Conservation (phyloP, 2,113 vertebrate genomes). For the Phalacrocorax aristotelis region DNA sequence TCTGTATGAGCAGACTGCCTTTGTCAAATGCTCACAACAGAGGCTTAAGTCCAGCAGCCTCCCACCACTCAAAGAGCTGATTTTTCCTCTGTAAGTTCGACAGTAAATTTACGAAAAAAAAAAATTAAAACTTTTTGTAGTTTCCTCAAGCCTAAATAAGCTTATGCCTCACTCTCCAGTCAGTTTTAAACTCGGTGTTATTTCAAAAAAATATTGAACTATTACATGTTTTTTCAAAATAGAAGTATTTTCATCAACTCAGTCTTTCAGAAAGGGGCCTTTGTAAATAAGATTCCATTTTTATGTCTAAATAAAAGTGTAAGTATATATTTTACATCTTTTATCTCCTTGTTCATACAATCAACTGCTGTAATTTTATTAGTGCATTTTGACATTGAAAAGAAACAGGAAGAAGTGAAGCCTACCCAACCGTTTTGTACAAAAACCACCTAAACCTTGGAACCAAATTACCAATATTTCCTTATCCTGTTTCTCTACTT, state of each 20-base stretch:
- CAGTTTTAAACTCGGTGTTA: background rate
- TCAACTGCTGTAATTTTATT: background rate
- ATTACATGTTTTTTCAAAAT: background rate
- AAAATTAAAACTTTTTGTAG: background rate
- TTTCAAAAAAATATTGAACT: background rate
- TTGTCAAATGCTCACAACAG: background rate
- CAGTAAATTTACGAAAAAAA: background rate
- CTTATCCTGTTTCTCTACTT: background rate
- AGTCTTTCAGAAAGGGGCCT: background rate
- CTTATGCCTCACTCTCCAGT: background rate
- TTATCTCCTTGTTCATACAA: background rate
- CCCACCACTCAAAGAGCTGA: background rate
- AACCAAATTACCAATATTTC: background rate
- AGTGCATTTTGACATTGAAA: background rate
- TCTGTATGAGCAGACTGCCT: background rate
- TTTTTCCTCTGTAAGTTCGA: background rate
- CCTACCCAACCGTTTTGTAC: background rate
- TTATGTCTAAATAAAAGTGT: background rate
- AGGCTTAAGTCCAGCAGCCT: background rate
- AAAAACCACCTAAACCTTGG: background rate
- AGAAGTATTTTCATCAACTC: background rate
- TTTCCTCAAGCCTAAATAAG: background rate
- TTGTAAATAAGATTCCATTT: background rate
- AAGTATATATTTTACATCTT: background rate
- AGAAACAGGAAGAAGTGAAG: background rate